Conservation (phyloP, 1,140 invertebrate genomes). For the Liolophura sinensis region DNA sequence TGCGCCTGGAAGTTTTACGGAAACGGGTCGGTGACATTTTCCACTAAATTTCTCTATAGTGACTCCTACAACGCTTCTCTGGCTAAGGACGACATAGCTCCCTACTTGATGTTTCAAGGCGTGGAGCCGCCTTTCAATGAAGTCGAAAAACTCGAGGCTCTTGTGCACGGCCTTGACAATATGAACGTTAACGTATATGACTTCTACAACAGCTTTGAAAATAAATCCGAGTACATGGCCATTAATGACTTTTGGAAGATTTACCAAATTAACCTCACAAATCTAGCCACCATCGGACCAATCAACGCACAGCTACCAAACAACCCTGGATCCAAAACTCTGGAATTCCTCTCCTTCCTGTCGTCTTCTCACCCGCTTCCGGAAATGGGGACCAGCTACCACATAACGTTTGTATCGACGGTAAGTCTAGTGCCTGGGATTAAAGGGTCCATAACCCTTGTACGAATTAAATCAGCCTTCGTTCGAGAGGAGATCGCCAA, state of each 20-base stretch:
- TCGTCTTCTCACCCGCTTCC: slow-evolving; percentile 47
- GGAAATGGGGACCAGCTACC: slow-evolving; percentile 29
- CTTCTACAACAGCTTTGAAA: slow-evolving; percentile 15
- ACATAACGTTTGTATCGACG: slow-evolving; percentile 40
- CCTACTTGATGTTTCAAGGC: slow-evolving; percentile 40
- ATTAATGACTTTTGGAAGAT: slow-evolving; percentile 48
- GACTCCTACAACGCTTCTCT: slow-evolving; percentile 39
- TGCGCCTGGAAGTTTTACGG: slow-evolving; percentile 39
- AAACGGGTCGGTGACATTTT: slow-evolving; percentile 35
- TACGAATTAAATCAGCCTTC: slow-evolving; percentile 30
- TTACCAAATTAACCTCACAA: slow-evolving; percentile 33
- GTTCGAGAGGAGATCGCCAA: slow-evolving; percentile 31
- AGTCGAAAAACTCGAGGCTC: slow-evolving; percentile 27
- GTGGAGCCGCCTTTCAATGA: slow-evolving; percentile 34
- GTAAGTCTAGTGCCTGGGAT: slow-evolving; percentile 26
- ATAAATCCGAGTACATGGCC: slow-evolving; percentile 28
- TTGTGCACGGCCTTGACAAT: slow-evolving; percentile 44
- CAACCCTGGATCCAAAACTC: neutral
- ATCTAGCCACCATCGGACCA: slow-evolving; percentile 26
- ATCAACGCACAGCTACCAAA: slow-evolving; percentile 13
- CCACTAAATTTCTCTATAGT: slow-evolving; percentile 34
- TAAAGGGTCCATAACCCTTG: slow-evolving; percentile 28
- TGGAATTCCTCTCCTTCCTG: slow-evolving; percentile 29
- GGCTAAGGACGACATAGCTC: slow-evolving; percentile 29
- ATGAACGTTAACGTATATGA: slow-evolving; percentile 48